phyloP scores from a whole-genome alignment of 2,113 vertebrate genomes.

The Zapus hudsonius region DNA sequence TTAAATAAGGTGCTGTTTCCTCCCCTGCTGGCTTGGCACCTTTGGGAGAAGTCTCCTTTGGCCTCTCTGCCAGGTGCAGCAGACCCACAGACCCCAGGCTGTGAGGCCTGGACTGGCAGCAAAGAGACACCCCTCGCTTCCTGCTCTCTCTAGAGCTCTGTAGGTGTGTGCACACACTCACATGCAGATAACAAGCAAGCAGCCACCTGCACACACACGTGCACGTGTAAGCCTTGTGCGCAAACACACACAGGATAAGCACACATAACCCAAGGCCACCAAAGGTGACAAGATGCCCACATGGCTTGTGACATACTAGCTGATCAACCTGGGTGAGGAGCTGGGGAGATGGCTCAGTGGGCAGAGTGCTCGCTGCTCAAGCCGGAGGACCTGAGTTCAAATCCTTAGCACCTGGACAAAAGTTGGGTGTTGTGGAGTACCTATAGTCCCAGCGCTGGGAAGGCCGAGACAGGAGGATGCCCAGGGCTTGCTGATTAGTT shows the following conservation, averaged over 20 bases:
- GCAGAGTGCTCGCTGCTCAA: too few relatives aligned
- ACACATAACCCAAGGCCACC: background rate
- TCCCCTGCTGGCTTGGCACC: conserved; percentile 50
- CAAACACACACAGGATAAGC: background rate
- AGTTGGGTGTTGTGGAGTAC: too few relatives aligned
- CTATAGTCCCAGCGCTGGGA: too few relatives aligned
- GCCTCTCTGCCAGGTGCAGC: background rate
- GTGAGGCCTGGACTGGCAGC: too few relatives aligned
- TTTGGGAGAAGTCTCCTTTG: conserved; percentile 57
- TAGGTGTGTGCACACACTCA: background rate
- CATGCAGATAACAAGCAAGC: fast-evolving
- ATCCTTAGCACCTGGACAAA: too few relatives aligned
- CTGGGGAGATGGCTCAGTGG: too few relatives aligned
- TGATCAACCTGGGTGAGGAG: background rate
- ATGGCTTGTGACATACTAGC: background rate
- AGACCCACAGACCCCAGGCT: background rate
- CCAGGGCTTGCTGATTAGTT: too few relatives aligned
- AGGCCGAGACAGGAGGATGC: too few relatives aligned
- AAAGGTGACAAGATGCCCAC: background rate
- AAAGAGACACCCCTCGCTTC: background rate
- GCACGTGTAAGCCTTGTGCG: background rate
- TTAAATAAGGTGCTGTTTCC: conserved; percentile 81
- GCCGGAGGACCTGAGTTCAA: too few relatives aligned
- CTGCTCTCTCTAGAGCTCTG: background rate
- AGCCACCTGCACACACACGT: fast-evolving